Evolutionary conservation across 2,888 invertebrate genomes (phyloP).

Genomic region (Ophion obscuratus): DNA sequence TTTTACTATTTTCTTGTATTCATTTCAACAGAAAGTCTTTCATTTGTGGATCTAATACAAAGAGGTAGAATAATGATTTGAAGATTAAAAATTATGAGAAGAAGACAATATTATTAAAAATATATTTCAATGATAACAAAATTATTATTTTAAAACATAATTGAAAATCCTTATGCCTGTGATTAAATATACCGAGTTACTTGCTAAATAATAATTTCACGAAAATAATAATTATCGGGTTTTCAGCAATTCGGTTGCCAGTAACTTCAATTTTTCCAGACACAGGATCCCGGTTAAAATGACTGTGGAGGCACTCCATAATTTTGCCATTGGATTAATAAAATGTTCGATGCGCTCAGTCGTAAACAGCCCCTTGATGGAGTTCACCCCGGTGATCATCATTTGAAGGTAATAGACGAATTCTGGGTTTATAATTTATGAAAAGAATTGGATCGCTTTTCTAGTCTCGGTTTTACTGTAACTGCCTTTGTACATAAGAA

Average conservation of each 20-base stretch:
- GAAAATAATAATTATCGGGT: neutral
- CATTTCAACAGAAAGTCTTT: too few relatives aligned
- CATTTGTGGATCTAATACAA: too few relatives aligned
- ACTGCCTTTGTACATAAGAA: slow-evolving; percentile 8
- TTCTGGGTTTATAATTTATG: slow-evolving; percentile 10
- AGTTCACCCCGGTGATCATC: slow-evolving; percentile 39
- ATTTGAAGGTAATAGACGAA: slow-evolving; percentile 42
- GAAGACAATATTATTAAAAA: too few relatives aligned
- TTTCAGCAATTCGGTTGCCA: slow-evolving; percentile 36
- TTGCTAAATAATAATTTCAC: neutral
- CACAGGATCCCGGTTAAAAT: slow-evolving; percentile 31
- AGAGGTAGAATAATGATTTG: neutral
- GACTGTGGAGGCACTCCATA: slow-evolving; percentile 51
- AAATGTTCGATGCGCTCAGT: slow-evolving; percentile 61
- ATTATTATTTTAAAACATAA: too few relatives aligned
- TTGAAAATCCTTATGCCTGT: too few relatives aligned
- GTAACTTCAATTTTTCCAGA: slow-evolving; percentile 45
- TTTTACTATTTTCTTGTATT: too few relatives aligned
- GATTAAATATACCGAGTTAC: too few relatives aligned
- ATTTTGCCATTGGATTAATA: slow-evolving; percentile 60
- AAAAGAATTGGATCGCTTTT: slow-evolving; percentile 12
- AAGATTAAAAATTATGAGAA: neutral
- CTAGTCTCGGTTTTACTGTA: slow-evolving; percentile 9
- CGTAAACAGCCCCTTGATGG: slow-evolving; percentile 37
- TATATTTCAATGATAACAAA: too few relatives aligned